These are phyloP conservation scores for Zapus hudsonius DNA, from an alignment of 2,113 vertebrate genomes.

Conservation along the genomic window DNA sequence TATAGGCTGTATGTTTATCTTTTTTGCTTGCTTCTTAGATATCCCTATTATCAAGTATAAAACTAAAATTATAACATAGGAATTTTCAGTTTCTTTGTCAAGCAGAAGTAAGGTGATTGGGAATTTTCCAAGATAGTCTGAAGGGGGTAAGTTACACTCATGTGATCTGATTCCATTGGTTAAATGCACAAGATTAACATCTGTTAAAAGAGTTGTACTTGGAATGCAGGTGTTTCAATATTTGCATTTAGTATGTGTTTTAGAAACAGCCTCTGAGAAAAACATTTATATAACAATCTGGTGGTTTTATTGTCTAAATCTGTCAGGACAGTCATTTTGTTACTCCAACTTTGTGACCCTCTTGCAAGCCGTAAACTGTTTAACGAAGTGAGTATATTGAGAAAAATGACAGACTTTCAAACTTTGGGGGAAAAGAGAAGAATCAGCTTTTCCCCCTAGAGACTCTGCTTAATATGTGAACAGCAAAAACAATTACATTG, in stretches of 20 bases:
- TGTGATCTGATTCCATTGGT: constrained; percentile 84
- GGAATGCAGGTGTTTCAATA: constrained; percentile 90
- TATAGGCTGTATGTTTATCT: not conserved
- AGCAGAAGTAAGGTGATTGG: constrained; percentile 74
- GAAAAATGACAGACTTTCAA: constrained; percentile 89
- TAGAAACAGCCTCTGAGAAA: constrained; percentile 89
- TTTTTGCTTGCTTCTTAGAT: constrained; percentile 68
- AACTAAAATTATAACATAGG: not conserved
- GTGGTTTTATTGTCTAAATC: constrained; percentile 90
- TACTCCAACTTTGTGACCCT: constrained; percentile 87
- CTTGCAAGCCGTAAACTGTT: constrained; percentile 88
- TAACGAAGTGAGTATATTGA: constrained; percentile 90
- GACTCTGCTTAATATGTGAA: constrained; percentile 83
- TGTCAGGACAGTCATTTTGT: constrained; percentile 89
- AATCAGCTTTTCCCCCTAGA: constrained; percentile 83
- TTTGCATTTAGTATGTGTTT: constrained; percentile 90
- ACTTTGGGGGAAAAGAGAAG: constrained; percentile 83
- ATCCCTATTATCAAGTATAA: constrained; percentile 37
- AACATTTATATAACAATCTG: constrained; percentile 88
- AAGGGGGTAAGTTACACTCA: constrained; percentile 81
- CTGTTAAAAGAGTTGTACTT: constrained; percentile 89
- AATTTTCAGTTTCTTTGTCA: constrained; percentile 70
- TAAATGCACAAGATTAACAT: constrained; percentile 86
- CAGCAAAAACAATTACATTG: constrained; percentile 86
- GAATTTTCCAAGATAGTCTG: constrained; percentile 81